Evolutionary conservation across 1,140 invertebrate genomes (phyloP), one percentile per base, ranked within the genome.

Genomic region (Laupala kohalensis): DNA sequence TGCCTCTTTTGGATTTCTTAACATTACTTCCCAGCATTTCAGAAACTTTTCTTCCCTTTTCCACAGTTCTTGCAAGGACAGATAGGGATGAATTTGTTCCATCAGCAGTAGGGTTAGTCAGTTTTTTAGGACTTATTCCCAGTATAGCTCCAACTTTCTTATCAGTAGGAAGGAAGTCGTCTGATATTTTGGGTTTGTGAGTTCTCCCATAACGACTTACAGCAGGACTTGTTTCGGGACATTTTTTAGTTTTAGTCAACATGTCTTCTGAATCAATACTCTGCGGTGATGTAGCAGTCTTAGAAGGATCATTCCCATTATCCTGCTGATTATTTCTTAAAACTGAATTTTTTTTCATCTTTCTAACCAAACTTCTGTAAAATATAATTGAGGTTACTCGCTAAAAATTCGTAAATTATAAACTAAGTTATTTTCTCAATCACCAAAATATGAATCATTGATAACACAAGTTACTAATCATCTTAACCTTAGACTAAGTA

Each of bases 121-220:
- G 68, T 62, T 53, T 69, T 27, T 68, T 27, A 15, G 71, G 71
- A 28, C 72, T 73, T 19, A 27, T 25, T 15, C 73, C 70, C 53
- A 72, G 66, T 63, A 74, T 67, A 13, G 73, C 70, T 27, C 67
- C 68, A 62, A 74, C 67, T 30, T 74, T 72, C 27, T 69, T 72
- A 69, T 74, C 71, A 15, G 73, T 74, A 5, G 71, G 29, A 28
- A 74, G 29, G 67, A 74, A 74, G 53, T 72, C 73, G 30, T 72
- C 73, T 3, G 67, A 28, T 66, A 74, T 66, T 66, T 74, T 74
- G 53, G 73, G 73, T 28, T 74, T 74, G 25, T 67, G 67, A 30
- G 64, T 72, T 19, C 73, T 28, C 4, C 73, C 73, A 67, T 74
- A 74, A 0, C 73, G 70, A 62, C 73, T 74, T 69, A 68, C 69